phyloP scores from a whole-genome alignment of 2,113 vertebrate genomes.

The Odocoileus virginianus region DNA sequence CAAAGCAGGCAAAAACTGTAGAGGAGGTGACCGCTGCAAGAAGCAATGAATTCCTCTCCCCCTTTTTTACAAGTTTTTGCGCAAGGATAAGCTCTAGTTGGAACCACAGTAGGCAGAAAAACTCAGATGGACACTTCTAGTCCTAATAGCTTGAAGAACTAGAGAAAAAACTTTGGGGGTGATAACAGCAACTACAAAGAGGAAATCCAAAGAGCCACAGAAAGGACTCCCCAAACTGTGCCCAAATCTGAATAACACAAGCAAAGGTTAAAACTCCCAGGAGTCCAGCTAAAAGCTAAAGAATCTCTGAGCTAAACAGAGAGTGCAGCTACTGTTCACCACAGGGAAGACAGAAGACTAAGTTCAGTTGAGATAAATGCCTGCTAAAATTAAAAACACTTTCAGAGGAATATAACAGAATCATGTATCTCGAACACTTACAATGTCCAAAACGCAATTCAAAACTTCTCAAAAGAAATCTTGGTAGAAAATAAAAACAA shows the following conservation, averaged over 20 bases:
- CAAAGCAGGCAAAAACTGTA: not conserved
- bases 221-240: not conserved
- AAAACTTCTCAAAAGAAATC: not conserved
- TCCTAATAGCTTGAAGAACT: not conserved
- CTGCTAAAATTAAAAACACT: slow-evolving; percentile 1
- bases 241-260: not conserved
- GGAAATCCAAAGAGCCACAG: not conserved
- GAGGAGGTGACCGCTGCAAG: not conserved
- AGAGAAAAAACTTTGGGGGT: not conserved
- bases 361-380: slow-evolving; percentile 26
- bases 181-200: not conserved
- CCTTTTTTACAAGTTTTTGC: not conserved
- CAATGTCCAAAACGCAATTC: not conserved
- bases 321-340: not conserved
- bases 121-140: not conserved
- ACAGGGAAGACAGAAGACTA: not conserved
- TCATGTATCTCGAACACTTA: not conserved
- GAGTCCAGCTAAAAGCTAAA: not conserved
- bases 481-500: not conserved
- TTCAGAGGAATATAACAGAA: not conserved
- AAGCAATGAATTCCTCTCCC: not conserved
- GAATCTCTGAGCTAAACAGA: not conserved
- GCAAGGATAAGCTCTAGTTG: not conserved
- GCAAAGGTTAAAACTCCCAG: not conserved
- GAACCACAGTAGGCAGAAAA: not conserved